These are phyloP conservation scores for Thamnaconus septentrionalis DNA, from an alignment of 2,113 vertebrate genomes.

Conservation along the genomic window DNA sequence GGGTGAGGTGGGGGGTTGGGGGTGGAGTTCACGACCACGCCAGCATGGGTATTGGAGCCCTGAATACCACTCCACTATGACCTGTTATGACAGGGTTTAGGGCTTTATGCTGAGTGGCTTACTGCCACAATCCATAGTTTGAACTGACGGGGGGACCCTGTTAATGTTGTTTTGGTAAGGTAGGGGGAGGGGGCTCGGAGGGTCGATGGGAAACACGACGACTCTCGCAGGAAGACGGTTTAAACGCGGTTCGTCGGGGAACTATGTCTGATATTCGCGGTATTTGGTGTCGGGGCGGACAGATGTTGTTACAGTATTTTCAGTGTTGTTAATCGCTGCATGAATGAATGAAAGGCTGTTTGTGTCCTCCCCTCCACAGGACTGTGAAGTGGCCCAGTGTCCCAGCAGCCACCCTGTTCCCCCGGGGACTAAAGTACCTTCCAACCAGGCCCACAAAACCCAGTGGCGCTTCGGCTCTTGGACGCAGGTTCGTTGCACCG, in stretches of 20 bases:
- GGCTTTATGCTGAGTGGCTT: conserved; percentile 74
- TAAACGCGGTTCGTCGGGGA: conserved; percentile 10
- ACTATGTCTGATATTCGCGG: conserved; percentile 43
- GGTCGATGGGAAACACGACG: conserved; percentile 58
- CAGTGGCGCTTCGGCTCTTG: conserved; percentile 99
- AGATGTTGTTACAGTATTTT: conserved; percentile 60
- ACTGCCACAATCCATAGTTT: conserved; percentile 75
- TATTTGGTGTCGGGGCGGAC: conserved; percentile 41
- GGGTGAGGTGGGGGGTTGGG: conserved; percentile 34
- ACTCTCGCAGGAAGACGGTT: conserved; percentile 7
- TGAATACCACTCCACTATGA: conserved; percentile 76
- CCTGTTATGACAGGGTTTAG: conserved; percentile 77
- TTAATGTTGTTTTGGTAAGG: conserved; percentile 69
- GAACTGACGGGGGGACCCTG: conserved; percentile 63
- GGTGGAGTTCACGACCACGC: conserved; percentile 69
- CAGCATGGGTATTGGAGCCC: conserved; percentile 72
- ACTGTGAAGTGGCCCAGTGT: conserved; percentile 90
- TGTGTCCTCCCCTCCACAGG: conserved; percentile 74
- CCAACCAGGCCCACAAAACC: conserved; percentile 80
- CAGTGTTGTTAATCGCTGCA: conserved; percentile 51
- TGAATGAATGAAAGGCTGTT: conserved; percentile 28
- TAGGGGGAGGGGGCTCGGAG: conserved; percentile 17
- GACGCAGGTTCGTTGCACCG: conserved; percentile 84
- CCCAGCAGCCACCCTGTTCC: conserved; percentile 77
- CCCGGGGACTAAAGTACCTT: conserved; percentile 78